Percentiles rank a stretch among this genome's conserved stretches.
These are phyloP conservation scores for Lophura nycthemera DNA, from an alignment of 2,113 vertebrate species.

Conservation along the genomic window DNA sequence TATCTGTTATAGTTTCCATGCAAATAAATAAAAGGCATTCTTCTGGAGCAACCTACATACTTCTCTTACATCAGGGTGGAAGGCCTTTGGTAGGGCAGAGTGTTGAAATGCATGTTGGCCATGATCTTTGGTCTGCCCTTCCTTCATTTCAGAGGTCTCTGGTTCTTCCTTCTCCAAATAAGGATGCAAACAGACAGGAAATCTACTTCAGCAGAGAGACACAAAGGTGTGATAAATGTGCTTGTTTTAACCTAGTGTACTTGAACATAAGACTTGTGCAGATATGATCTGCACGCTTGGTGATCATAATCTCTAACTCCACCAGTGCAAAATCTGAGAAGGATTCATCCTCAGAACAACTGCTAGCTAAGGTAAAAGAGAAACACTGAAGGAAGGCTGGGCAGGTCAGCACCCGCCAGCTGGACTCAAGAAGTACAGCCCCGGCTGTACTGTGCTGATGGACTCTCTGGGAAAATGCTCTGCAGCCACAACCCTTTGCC, in stretches of 20 bases:
- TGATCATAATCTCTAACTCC: neutral
- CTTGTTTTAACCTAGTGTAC: neutral
- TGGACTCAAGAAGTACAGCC: neutral
- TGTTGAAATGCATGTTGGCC: neutral
- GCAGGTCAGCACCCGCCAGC: neutral
- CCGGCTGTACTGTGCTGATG: neutral
- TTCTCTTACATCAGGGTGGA: neutral
- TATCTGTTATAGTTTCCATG: neutral
- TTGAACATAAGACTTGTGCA: neutral
- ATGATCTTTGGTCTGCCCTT: fast-evolving
- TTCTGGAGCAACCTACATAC: neutral
- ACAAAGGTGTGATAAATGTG: neutral
- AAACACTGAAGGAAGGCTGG: neutral
- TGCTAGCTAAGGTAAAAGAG: neutral
- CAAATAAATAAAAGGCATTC: neutral
- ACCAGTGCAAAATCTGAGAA: neutral
- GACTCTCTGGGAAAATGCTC: neutral
- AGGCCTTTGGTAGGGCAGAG: neutral
- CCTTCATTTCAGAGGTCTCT: neutral
- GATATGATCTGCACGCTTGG: neutral
- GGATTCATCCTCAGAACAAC: neutral
- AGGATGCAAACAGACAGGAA: neutral
- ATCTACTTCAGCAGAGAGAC: neutral
- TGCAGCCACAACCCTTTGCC: neutral
- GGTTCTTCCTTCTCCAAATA: neutral